phyloP scores from a whole-genome alignment of 1,140 invertebrate species.

The Amphibalanus amphitrite region DNA sequence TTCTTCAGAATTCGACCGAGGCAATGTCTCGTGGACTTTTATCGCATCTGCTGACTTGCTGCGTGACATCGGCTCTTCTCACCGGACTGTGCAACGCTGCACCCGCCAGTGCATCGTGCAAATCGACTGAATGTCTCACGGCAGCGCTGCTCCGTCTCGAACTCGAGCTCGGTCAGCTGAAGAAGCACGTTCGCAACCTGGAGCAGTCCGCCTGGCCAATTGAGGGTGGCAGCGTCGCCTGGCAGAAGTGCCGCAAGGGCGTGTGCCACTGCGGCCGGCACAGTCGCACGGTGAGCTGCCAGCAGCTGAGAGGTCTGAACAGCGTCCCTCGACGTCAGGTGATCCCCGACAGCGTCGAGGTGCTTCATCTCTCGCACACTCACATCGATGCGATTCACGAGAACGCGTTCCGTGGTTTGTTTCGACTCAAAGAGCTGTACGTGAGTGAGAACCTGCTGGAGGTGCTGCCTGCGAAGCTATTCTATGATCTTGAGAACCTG shows the following conservation, averaged over 20 bases:
- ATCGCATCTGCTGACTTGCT: too few species aligned
- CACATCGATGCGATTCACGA: constrained; percentile 49
- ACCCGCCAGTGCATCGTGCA: not conserved
- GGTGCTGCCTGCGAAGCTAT: constrained; percentile 50
- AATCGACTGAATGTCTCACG: not conserved
- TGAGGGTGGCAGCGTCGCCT: constrained; percentile 9
- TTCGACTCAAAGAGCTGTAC: constrained; percentile 42
- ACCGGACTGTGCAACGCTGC: too few species aligned
- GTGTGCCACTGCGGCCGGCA: constrained; percentile 16
- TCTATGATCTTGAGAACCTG: constrained; percentile 48
- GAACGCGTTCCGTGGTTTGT: constrained; percentile 47
- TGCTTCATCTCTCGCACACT: constrained; percentile 48
- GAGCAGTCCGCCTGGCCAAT: constrained; percentile 15
- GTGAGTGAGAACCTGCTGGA: constrained; percentile 59
- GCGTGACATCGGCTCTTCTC: too few species aligned
- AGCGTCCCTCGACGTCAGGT: constrained; percentile 17
- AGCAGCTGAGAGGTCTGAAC: constrained; percentile 13
- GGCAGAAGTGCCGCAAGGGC: constrained; percentile 17
- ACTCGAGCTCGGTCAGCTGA: not conserved
- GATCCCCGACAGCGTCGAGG: constrained; percentile 14
- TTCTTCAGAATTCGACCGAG: too few species aligned
- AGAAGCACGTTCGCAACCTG: constrained; percentile 4
- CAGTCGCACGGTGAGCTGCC: constrained; percentile 16
- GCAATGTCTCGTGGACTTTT: too few species aligned
- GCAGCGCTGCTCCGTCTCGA: not conserved